Conservation (phyloP, 2,113 vertebrate species). For the Pygoscelis antarcticus region DNA sequence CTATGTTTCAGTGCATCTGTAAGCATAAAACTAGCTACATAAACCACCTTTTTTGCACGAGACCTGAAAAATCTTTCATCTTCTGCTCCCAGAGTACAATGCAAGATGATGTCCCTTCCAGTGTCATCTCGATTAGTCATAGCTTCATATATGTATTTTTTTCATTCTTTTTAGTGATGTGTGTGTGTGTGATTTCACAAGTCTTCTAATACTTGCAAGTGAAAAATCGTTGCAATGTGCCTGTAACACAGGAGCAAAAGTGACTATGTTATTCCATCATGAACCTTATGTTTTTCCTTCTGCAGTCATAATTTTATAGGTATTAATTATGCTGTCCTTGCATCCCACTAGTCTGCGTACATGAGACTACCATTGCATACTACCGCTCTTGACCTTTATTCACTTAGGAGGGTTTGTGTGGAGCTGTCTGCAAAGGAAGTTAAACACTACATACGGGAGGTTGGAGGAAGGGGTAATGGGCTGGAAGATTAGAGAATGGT, state of each 20-base stretch:
- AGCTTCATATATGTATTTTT: not conserved
- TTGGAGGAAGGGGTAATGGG: not conserved
- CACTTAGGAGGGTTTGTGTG: not conserved
- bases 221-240: not conserved
- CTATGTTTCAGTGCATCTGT: not conserved
- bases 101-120: not conserved
- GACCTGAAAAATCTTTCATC: not conserved
- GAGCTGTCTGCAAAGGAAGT: not conserved
- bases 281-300: not conserved
- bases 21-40: not conserved
- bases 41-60: not conserved
- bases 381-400: not conserved
- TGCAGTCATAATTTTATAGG: not conserved
- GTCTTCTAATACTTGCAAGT: not conserved
- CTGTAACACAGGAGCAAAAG: not conserved
- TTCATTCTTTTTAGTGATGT: not conserved
- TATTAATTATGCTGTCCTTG: not conserved
- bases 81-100: not conserved
- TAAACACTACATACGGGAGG: accelerated
- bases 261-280: not conserved
- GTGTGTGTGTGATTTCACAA: not conserved
- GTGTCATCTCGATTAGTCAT: not conserved
- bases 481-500: not conserved
- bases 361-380: not conserved
- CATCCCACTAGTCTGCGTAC: not conserved